Base-by-base conservation (phyloP, 2,888 invertebrate genomes). In the Erebia epiphron region DNA sequence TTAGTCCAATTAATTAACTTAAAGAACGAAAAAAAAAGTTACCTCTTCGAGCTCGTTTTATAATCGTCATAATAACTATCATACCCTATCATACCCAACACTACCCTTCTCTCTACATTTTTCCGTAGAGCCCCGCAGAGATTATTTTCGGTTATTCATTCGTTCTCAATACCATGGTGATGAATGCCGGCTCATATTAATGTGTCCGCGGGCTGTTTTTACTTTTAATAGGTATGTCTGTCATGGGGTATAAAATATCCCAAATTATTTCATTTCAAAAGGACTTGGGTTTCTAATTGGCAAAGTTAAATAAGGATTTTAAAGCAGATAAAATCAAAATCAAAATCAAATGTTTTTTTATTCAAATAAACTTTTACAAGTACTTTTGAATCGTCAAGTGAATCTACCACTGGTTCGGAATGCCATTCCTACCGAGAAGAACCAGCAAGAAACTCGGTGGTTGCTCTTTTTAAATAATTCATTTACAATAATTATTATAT, bases 101-200 rank as follows among this genome's bases (percentile, higher is more conserved):
- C 71, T 77, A 73, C 61, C 72, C 70, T 73, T 71, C 72, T 61
- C 75, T 68, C 43, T 41, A 64, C 75, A 73, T 67, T 76, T 78
- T 69, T 73, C 71, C 70, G 73, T 73, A 57, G 75, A 78, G 61
- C 87, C 86, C 87, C 81, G 80, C 78, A 77, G 83, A 87, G 86
- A 90, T 89, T 90, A 88, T 87, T 83, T 86, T 83, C 84, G 83
- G 85, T 84, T 83, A 89, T 91, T 91, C 87, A 89, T 80, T 83
- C 79, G 82, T 84, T 83, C 84, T 86, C 83, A 85, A 88, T 89
- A 82, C 87, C 86, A 86, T 87, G 83, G 87, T 84, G 89, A 92
- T 91, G 92, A 92, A 91, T 91, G 82, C 85, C 73, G 82, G 83
- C 80, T 86, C 86, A 78, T 86, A 89, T 88, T 88, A 89, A 90